Conservation (phyloP, 2,113 vertebrate genomes). For the Rhodinocichla rosea region DNA sequence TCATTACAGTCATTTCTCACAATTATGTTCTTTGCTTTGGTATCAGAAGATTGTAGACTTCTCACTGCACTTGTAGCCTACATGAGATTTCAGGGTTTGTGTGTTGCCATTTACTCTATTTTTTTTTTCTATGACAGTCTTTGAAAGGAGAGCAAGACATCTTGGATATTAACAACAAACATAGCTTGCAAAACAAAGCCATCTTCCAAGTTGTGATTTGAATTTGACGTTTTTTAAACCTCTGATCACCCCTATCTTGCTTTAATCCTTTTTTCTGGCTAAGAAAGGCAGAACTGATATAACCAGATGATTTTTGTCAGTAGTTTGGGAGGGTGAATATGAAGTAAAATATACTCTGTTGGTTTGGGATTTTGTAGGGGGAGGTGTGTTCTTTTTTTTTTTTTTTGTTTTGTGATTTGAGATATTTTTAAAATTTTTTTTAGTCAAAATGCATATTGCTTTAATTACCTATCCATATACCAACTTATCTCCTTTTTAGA, state of each 20-base stretch:
- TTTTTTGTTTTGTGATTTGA: not conserved
- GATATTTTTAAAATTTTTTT: not conserved
- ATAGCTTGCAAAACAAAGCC: not conserved
- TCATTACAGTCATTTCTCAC: constrained; percentile 6
- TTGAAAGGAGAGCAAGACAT: not conserved
- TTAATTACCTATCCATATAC: not conserved
- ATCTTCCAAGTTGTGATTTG: not conserved
- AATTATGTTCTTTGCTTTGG: constrained; percentile 1
- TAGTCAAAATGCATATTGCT: not conserved
- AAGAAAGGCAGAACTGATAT: not conserved
- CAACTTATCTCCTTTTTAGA: not conserved
- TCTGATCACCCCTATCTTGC: not conserved
- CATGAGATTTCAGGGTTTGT: not conserved
- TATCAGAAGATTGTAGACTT: constrained; percentile 1
- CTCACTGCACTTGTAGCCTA: not conserved
- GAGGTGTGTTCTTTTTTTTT: no score
- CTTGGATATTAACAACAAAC: not conserved
- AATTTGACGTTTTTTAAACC: not conserved
- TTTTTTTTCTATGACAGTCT: not conserved
- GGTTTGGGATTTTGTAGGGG: not conserved
- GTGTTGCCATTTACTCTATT: not conserved
- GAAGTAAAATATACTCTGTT: not conserved
- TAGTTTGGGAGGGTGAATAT: not conserved
- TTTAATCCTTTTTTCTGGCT: not conserved
- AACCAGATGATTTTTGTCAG: not conserved